Percentiles rank a stretch among this genome's conserved stretches.
phyloP scores from a whole-genome alignment of 2,888 invertebrate species.

The Megaustenia siamemsis region DNA sequence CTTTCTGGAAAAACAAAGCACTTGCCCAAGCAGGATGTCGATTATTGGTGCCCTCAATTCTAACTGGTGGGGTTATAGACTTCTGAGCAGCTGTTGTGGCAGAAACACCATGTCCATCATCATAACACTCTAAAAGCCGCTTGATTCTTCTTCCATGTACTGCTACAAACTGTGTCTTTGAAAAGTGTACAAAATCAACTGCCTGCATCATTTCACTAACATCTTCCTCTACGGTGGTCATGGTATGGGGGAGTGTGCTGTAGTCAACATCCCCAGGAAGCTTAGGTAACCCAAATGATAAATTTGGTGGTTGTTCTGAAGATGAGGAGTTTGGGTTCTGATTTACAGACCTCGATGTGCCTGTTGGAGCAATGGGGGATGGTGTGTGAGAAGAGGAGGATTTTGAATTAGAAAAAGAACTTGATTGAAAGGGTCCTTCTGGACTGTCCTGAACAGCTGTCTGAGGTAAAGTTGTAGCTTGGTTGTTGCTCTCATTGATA shows the following conservation, averaged over 20 bases:
- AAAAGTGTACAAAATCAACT: constrained; percentile 60
- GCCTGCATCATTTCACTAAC: constrained; percentile 57
- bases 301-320: constrained; percentile 30
- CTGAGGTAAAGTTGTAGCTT: constrained; percentile 41
- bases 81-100: constrained; percentile 66
- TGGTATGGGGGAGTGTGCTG: constrained; percentile 52
- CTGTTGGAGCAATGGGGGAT: constrained; percentile 3
- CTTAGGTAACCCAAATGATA: constrained; percentile 32
- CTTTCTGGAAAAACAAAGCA: constrained; percentile 64
- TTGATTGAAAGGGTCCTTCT: neutral
- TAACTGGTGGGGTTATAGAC: constrained; percentile 65
- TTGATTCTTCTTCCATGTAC: constrained; percentile 60
- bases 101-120: constrained; percentile 63
- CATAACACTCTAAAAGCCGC: constrained; percentile 62
- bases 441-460: constrained; percentile 44
- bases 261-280: constrained; percentile 55
- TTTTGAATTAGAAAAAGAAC: neutral
- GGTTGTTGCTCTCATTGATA: constrained; percentile 36
- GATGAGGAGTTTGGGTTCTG: constrained; percentile 22
- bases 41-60: constrained; percentile 61
- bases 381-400: constrained; percentile 4
- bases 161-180: constrained; percentile 60
- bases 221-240: constrained; percentile 57
- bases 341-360: constrained; percentile 9
- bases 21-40: constrained; percentile 63